These are phyloP conservation scores for Drosophila baimaii DNA, from an alignment of 1,140 invertebrate species.

Conservation along the genomic window DNA sequence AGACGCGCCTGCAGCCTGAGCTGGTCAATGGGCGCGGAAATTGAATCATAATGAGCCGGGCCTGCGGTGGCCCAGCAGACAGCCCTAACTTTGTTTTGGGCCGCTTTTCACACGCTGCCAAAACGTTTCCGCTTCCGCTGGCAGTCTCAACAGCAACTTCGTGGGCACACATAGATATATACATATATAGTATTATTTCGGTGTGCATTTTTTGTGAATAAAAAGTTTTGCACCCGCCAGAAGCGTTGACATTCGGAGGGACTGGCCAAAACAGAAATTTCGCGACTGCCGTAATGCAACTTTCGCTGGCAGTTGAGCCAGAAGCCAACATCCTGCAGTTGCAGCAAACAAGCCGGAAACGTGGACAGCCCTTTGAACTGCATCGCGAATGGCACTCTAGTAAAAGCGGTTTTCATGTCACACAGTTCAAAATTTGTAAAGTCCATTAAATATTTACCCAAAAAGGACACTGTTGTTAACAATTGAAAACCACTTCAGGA, in stretches of 20 bases:
- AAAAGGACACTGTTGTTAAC: background rate
- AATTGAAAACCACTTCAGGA: background rate
- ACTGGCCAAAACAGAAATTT: slow-evolving; percentile 41
- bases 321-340: slow-evolving; percentile 30
- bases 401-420: slow-evolving; percentile 10
- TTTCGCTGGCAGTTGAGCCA: slow-evolving; percentile 53
- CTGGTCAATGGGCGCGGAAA: slow-evolving; percentile 27
- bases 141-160: slow-evolving; percentile 59
- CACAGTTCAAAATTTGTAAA: background rate
- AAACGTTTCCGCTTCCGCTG: slow-evolving; percentile 76
- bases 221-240: slow-evolving; percentile 63
- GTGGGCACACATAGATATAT: slow-evolving; percentile 3
- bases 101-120: slow-evolving; percentile 76
- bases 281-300: slow-evolving; percentile 47
- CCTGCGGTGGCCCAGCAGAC: slow-evolving; percentile 32
- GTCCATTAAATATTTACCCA: background rate
- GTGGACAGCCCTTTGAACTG: slow-evolving; percentile 18
- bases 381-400: background rate
- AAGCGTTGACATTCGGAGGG: slow-evolving; percentile 47
- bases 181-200: background rate
- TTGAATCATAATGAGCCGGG: slow-evolving; percentile 58
- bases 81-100: slow-evolving; percentile 75
- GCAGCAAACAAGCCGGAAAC: slow-evolving; percentile 68
- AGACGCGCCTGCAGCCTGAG: slow-evolving; percentile 31
- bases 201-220: background rate